Evolutionary conservation across 2,113 vertebrate genomes (phyloP), one percentile per base, ranked within the genome.

Genomic region (Leptobrachium leishanense): DNA sequence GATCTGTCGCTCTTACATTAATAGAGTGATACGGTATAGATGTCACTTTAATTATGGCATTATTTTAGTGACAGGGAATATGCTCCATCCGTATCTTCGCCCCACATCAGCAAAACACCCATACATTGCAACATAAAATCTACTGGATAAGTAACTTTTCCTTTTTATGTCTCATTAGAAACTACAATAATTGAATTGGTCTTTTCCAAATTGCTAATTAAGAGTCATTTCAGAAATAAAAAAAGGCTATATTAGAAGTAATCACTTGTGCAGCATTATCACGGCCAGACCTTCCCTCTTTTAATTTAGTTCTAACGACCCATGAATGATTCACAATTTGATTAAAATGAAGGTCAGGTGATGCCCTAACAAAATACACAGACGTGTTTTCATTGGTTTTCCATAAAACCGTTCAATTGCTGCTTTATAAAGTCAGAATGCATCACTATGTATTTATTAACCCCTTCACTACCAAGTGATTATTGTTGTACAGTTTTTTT

Each of bases 281-380:
- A 44, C 4, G 10, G 62, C 20, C 70, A n/a, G 59, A 2, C 43
- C 46, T 40, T 15, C 65, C 68, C 20, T 67, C 59, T 55, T 66
- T 73, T 79, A 72, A 79, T 79, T 79, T 55, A 79, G 70, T 73
- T 50, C 77, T 79, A 79, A 79, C 73, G 77, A 73, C 53, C 77
- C 77, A 73, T 73, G 70, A 67, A 72, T 67, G 70, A 67, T 68
- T 57, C 43, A 41, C 55, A 77, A 55, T 54, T 44, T 73, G 46
- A 73, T 73, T 64, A 67, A 57, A 76, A 1, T 39, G 39, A 5
- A 42, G 53, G n/a, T 13, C 46, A 57, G 40, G 62, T 64, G 15
- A 39, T 31, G 20, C 20, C 62, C 3, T 31, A 31, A 31, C 15
- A 50, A 50, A 50, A 50, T 50, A 50, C 4, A 50, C 20, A 31